phyloP scores from a whole-genome alignment of 2,113 vertebrate species.

The Cettia cetti region DNA sequence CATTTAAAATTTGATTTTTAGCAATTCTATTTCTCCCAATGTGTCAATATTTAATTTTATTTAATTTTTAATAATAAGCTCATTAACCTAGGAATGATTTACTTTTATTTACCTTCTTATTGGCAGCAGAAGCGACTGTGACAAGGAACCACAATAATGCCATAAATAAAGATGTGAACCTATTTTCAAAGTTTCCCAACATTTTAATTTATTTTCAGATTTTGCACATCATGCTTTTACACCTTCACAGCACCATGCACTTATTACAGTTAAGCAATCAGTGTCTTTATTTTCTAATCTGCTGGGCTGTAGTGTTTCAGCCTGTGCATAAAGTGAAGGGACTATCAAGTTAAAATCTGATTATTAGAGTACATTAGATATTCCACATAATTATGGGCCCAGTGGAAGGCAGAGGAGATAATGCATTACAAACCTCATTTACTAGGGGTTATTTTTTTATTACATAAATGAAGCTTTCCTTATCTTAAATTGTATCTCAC shows the following conservation, averaged over 20 bases:
- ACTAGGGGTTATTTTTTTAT: constrained; percentile 11
- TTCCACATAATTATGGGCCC: constrained; percentile 17
- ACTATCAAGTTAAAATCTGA: constrained; percentile 24
- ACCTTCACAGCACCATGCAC: not conserved
- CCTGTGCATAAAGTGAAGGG: not conserved
- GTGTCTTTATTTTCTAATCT: constrained; percentile 6
- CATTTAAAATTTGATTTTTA: not conserved
- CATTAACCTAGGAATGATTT: not conserved
- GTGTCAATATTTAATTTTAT: not conserved
- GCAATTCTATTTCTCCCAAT: not conserved
- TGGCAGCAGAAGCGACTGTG: not conserved
- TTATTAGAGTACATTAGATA: constrained; percentile 45
- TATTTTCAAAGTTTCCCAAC: not conserved
- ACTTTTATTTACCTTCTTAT: not conserved
- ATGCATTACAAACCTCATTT: constrained; percentile 13
- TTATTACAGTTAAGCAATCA: not conserved
- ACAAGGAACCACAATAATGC: not conserved
- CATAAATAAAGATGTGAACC: not conserved
- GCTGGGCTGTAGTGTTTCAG: not conserved
- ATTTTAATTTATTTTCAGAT: constrained; percentile 5
- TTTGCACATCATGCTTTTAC: not conserved
- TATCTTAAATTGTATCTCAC: constrained; percentile 28
- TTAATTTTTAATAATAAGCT: not conserved
- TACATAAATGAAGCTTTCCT: constrained; percentile 7
- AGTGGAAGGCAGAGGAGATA: constrained; percentile 16